Evolutionary conservation across 2,888 invertebrate genomes (phyloP), one percentile per base, ranked within the genome.

Genomic region (Agriopis marginaria): DNA sequence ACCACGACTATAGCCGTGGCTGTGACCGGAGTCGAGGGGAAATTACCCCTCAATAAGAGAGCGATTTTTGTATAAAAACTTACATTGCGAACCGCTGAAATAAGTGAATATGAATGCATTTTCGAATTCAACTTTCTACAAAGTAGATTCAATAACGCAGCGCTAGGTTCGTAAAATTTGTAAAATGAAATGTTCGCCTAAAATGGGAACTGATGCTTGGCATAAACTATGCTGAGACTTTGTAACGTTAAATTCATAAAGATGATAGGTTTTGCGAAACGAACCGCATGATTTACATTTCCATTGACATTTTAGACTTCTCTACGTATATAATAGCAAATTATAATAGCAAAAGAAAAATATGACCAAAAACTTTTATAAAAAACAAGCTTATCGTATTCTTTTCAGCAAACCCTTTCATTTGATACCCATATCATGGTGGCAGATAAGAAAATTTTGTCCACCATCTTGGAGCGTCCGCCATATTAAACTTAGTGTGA

Each of bases 121-220:
- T 55, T 55, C 14, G 9, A 9, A 42, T 55, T 45, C 44, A 58
- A 45, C 11, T 45, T 58, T 58, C 7, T 12, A 45, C 44, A 42
- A 42, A n/a, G 44, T 45, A 56, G 58, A 58, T 58, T 17, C 11
- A 44, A 55, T 14, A 42, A 14, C n/a, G 10, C 44, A 58, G 10
- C 55, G 0, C 42, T 55, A 14, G 9, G 39, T 55, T 55, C 58
- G 45, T 23, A 50, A 17, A 17, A 23, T 17, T 23, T 6, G 17
- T 45, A 58, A 58, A 58, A 58, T 45, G 45, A 45, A 45, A 58
- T 45, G 45, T 44, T 58, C 1, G 7, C 44, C 58, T 40, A 14
- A 56, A 56, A 44, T 23, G 4, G 14, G 14, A 44, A 44, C 2
- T 23, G 14, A 44, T 40, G 23, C 23, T 39, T 40, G 44, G 17